Evolutionary conservation across 2,113 vertebrate species (phyloP).

Genomic region (Podiceps cristatus): DNA sequence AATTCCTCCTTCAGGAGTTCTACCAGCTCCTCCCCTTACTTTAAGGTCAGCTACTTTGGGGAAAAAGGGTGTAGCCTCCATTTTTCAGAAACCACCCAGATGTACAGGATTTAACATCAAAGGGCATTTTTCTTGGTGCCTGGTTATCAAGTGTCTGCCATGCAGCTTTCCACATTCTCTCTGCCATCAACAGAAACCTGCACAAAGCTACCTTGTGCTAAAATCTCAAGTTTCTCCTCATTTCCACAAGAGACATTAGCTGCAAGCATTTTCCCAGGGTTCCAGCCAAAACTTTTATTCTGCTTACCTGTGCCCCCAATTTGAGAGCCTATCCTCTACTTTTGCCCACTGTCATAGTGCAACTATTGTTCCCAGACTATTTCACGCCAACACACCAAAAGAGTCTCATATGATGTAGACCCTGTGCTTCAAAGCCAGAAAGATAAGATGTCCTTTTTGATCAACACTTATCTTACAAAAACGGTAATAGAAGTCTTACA

Average conservation of each 20-base stretch:
- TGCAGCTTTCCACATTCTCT: constrained; percentile 18
- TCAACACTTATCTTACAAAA: not conserved
- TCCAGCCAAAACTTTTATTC: constrained; percentile 71
- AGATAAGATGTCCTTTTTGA: constrained; percentile 41
- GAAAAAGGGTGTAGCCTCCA: not conserved
- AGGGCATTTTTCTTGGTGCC: constrained; percentile 9
- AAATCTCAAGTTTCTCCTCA: constrained; percentile 73
- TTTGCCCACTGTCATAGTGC: constrained; percentile 47
- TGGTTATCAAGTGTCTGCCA: constrained; percentile 51
- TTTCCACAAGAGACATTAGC: constrained; percentile 60
- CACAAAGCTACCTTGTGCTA: constrained; percentile 76
- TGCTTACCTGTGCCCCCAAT: constrained; percentile 44
- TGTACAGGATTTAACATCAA: constrained; percentile 27
- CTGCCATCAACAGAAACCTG: constrained; percentile 44
- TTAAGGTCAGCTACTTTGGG: not conserved
- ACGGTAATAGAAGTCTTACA: not conserved
- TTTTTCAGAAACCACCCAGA: not conserved
- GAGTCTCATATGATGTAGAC: not conserved
- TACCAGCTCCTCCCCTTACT: not conserved
- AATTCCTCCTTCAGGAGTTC: not conserved
- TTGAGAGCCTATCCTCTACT: constrained; percentile 29
- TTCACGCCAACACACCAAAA: constrained; percentile 39
- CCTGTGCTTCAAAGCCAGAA: not conserved
- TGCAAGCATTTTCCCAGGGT: constrained; percentile 79
- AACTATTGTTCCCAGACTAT: constrained; percentile 50